A percentile compares a stretch with the other conserved stretches of the same genome.
These are phyloP conservation scores for Lordiphosa andalusiaca DNA, from an alignment of 2,888 invertebrate species.

Conservation along the genomic window DNA sequence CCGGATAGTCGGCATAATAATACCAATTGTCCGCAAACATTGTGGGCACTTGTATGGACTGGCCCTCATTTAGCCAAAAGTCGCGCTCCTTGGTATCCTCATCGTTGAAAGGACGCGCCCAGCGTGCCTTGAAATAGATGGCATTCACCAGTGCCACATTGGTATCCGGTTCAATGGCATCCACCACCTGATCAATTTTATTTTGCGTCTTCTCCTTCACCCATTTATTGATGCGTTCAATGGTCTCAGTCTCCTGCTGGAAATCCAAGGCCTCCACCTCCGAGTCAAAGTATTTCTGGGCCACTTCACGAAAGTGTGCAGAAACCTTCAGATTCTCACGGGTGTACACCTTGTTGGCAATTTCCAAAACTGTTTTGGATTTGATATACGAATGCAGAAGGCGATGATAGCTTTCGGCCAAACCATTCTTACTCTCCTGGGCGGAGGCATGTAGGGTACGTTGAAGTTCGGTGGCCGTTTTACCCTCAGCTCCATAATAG, in stretches of 20 bases:
- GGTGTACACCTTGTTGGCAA: constrained; percentile 89
- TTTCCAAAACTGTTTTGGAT: constrained; percentile 79
- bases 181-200: constrained; percentile 90
- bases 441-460: constrained; percentile 72
- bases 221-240: constrained; percentile 89
- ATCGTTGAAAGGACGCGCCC: constrained; percentile 86
- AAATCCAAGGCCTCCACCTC: constrained; percentile 86
- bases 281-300: constrained; percentile 85
- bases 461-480: constrained; percentile 69
- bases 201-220: constrained; percentile 89
- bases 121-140: constrained; percentile 92
- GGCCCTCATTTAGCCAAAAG: constrained; percentile 84
- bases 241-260: constrained; percentile 81
- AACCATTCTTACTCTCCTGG: constrained; percentile 70
- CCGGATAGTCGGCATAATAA: constrained; percentile 81
- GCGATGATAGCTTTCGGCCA: constrained; percentile 72
- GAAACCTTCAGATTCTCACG: constrained; percentile 83
- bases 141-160: constrained; percentile 90
- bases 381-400: constrained; percentile 76
- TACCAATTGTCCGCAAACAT: constrained; percentile 84
- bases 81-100: constrained; percentile 83
- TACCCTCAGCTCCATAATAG: constrained; percentile 73
- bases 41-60: constrained; percentile 83
- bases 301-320: constrained; percentile 82
- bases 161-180: constrained; percentile 82